Percentiles rank a stretch among this genome's conserved stretches.
Conservation (phyloP, 53 echinoderm and acorn worm species). For the Echinometra lucunter region DNA sequence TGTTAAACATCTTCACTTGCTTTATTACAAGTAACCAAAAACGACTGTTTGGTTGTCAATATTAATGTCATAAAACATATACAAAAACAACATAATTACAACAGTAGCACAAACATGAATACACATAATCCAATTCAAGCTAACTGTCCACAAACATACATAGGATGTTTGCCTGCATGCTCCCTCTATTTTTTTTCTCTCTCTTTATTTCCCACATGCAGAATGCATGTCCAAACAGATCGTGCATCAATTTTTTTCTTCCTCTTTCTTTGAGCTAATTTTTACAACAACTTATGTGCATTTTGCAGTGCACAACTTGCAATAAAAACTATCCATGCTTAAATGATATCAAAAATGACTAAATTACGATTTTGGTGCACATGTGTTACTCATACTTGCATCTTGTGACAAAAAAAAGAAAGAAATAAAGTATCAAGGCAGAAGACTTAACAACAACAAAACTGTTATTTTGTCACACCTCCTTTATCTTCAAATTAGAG, state of each 20-base stretch:
- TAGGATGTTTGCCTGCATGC: not conserved
- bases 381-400: not conserved
- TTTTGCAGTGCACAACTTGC: not conserved
- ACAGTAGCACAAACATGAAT: conserved; percentile 53
- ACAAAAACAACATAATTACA: not conserved
- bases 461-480: too few species aligned
- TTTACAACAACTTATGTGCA: not conserved
- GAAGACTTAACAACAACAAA: not conserved
- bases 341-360: not conserved
- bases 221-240: not conserved
- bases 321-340: not conserved
- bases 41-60: not conserved
- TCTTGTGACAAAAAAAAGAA: too few species aligned
- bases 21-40: conserved; percentile 27
- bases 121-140: conserved; percentile 15
- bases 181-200: not conserved
- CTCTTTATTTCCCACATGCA: not conserved
- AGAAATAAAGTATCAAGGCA: too few species aligned
- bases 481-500: too few species aligned
- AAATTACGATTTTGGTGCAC: not conserved
- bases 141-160: not conserved
- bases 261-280: not conserved
- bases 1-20: conserved; percentile 1
- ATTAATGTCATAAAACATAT: conserved; percentile 27
- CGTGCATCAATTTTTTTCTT: not conserved